Evolutionary conservation across 2,113 vertebrate species (phyloP).

Genomic region (Rousettus leschenaultii): DNA sequence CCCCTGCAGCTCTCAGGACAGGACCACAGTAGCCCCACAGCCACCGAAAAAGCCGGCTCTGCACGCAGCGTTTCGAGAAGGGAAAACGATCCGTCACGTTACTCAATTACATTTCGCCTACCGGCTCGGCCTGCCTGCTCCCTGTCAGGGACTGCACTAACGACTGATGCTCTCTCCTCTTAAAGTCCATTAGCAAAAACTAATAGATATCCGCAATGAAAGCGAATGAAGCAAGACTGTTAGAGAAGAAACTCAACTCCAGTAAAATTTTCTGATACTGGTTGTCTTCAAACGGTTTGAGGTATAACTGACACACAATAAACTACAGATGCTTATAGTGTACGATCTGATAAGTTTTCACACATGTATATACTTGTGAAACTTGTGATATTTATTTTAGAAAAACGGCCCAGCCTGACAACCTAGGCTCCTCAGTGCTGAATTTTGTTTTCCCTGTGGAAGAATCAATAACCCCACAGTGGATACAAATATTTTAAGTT

Average conservation of each 20-base stretch:
- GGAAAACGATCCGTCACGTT: neutral
- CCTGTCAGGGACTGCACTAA: neutral
- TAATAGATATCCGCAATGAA: neutral
- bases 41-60: neutral
- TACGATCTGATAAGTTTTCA: neutral
- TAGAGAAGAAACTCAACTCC: neutral
- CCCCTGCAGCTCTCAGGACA: neutral
- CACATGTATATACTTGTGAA: neutral
- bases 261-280: neutral
- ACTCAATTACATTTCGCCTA: neutral
- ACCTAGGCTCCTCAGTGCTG: neutral
- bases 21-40: neutral
- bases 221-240: neutral
- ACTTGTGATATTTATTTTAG: neutral
- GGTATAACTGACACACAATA: neutral
- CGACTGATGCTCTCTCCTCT: neutral
- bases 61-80: neutral
- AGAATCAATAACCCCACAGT: neutral
- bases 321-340: neutral
- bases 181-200: conserved; percentile 22
- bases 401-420: neutral
- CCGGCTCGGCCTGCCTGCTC: neutral
- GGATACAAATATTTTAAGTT: neutral
- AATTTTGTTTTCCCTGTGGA: neutral
- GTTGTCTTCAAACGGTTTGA: neutral